Conservation (phyloP, 2,113 vertebrate genomes). For the Boulengeromyrus knoepffleri region DNA sequence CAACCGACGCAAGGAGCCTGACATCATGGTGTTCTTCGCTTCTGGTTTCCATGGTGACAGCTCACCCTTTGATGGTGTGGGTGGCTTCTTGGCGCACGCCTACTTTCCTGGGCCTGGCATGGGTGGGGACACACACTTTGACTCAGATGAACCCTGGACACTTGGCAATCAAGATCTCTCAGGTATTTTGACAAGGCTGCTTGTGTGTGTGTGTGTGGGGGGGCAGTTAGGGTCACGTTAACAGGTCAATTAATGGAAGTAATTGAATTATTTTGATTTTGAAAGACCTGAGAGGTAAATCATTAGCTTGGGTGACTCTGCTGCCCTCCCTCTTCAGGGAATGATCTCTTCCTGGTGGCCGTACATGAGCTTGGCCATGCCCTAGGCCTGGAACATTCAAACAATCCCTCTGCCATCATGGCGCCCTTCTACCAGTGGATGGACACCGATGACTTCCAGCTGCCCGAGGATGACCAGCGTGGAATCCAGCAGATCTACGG, state of each 20-base stretch:
- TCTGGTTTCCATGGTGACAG: conserved; percentile 94
- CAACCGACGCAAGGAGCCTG: conserved; percentile 71
- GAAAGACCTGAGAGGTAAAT: neutral
- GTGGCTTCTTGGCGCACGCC: conserved; percentile 90
- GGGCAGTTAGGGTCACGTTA: neutral
- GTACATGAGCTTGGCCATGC: conserved; percentile 90
- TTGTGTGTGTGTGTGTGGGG: neutral
- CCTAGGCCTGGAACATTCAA: conserved; percentile 88
- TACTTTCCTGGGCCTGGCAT: conserved; percentile 89
- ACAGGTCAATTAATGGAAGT: neutral
- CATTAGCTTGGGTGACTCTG: neutral
- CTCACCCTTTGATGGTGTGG: conserved; percentile 85
- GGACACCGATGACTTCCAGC: conserved; percentile 79
- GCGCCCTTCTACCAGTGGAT: conserved; percentile 95
- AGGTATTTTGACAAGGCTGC: conserved; percentile 50
- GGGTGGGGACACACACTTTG: conserved; percentile 90
- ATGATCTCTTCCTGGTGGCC: conserved; percentile 88
- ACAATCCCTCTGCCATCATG: conserved; percentile 83
- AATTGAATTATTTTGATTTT: neutral
- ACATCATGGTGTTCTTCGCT: conserved; percentile 91
- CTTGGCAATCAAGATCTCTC: conserved; percentile 70
- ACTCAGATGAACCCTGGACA: conserved; percentile 91
- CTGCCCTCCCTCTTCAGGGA: conserved; percentile 54
- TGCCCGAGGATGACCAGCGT: conserved; percentile 79
- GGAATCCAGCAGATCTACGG: conserved; percentile 93